Conservation (phyloP, 2,797 vertebrate genomes). For the Orientallactaga sibirica region DNA sequence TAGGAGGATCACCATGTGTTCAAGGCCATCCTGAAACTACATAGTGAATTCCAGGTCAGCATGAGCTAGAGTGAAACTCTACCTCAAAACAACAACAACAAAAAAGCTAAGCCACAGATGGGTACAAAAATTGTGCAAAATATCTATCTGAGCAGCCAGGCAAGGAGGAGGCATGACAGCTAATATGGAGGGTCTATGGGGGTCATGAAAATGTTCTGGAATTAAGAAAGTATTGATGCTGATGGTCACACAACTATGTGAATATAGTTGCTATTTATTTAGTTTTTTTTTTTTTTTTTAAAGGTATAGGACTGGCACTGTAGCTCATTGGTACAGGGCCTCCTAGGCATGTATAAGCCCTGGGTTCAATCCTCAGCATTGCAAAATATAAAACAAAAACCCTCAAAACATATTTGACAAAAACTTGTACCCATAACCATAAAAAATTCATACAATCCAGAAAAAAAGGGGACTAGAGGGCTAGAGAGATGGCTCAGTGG, state of each 20-base stretch:
- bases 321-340: neutral
- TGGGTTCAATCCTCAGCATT: neutral
- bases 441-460: neutral
- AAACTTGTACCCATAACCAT: neutral
- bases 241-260: neutral
- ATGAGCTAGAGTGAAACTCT: too few species aligned
- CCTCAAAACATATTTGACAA: slow-evolving; percentile 20
- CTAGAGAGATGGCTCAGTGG: too few species aligned
- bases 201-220: neutral
- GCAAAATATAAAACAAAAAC: neutral
- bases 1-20: too few species aligned
- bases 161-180: neutral
- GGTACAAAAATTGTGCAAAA: neutral
- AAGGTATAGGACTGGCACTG: neutral
- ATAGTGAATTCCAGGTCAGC: too few species aligned
- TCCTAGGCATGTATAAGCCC: neutral
- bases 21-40: too few species aligned
- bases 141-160: neutral
- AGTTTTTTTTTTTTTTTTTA: too few species aligned
- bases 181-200: neutral
- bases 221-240: neutral
- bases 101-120: neutral
- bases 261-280: neutral
- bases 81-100: neutral
- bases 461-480: neutral